These are phyloP conservation scores for Sminthopsis crassicaudata DNA, from an alignment of 2,113 vertebrate species.

Conservation along the genomic window DNA sequence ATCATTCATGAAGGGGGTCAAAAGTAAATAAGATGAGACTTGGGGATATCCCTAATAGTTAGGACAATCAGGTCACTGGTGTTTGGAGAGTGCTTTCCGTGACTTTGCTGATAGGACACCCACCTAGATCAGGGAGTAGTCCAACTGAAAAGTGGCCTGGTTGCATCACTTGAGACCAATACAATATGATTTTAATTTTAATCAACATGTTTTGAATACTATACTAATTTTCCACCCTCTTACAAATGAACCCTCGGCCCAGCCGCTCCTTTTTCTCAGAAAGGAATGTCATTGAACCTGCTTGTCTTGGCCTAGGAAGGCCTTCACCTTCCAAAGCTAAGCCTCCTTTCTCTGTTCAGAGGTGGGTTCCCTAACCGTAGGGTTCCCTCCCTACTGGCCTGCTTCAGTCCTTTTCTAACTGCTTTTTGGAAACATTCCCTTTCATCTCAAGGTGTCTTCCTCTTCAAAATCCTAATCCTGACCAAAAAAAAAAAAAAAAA, in stretches of 20 bases:
- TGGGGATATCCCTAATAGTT: not conserved
- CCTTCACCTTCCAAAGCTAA: not conserved
- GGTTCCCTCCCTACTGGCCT: not conserved
- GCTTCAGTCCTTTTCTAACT: not conserved
- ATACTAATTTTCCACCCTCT: not conserved
- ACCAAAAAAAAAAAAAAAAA: not conserved
- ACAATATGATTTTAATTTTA: slow-evolving; percentile 1
- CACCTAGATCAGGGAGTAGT: not conserved
- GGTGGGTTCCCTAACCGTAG: not conserved
- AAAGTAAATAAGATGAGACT: not conserved
- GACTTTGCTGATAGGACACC: not conserved
- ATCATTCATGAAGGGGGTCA: not conserved
- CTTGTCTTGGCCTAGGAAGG: not conserved
- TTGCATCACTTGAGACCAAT: not conserved
- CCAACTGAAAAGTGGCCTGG: not conserved
- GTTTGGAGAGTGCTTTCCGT: not conserved
- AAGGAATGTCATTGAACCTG: not conserved
- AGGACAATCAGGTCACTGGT: not conserved
- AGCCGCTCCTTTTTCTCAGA: not conserved
- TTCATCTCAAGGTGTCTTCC: not conserved
- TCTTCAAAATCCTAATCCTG: not conserved
- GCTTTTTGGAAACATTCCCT: not conserved
- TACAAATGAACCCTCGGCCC: not conserved
- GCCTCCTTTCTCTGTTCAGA: not conserved
- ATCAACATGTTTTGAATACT: slow-evolving; percentile 3